Percentiles rank a stretch among this genome's conserved stretches.
Evolutionary conservation across 2,888 invertebrate species (phyloP).

Genomic region (Stictocephala bisonia): DNA sequence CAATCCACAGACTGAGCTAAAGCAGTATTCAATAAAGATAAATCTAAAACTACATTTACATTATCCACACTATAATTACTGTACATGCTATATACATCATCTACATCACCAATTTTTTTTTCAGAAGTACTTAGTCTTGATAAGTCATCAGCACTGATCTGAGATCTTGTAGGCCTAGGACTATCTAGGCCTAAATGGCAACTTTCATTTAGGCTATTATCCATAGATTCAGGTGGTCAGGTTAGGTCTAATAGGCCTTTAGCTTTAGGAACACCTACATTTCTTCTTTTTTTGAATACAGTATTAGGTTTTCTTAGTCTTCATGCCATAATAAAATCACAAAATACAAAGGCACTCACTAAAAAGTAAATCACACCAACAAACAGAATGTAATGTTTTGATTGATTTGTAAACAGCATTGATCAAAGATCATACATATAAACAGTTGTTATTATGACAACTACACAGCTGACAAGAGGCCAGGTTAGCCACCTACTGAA

Average conservation of each 20-base stretch:
- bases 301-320: conserved; percentile 8
- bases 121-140: neutral
- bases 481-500: too few species aligned
- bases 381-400: too few species aligned
- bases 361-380: too few species aligned
- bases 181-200: neutral
- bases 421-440: too few species aligned
- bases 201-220: neutral
- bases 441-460: too few species aligned
- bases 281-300: neutral
- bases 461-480: too few species aligned
- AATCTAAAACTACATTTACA: neutral
- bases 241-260: neutral
- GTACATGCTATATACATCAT: neutral
- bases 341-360: too few species aligned
- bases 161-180: neutral
- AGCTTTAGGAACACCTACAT: conserved; percentile 3
- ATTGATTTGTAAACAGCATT: too few species aligned
- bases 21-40: neutral
- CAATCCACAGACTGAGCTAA: neutral
- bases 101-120: neutral
- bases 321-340: neutral
- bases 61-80: neutral
- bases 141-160: neutral
- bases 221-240: neutral